These are phyloP conservation scores for Endomychus coccineus DNA, from an alignment of 2,888 invertebrate species.

Conservation along the genomic window DNA sequence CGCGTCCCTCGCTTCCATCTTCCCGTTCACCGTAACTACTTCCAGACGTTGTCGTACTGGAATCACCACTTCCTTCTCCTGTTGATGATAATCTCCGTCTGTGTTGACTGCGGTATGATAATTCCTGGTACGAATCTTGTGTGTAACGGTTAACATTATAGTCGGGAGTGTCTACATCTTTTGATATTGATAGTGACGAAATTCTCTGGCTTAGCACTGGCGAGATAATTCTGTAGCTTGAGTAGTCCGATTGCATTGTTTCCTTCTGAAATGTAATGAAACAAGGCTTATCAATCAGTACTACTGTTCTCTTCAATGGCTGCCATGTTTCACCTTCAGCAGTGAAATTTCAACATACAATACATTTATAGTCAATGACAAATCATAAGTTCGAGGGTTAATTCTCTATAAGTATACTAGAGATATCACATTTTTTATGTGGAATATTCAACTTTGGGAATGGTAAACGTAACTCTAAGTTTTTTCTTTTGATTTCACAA, in stretches of 20 bases:
- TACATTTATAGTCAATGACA: too few species aligned
- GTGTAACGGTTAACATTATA: constrained; percentile 8
- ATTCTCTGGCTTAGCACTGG: constrained; percentile 27
- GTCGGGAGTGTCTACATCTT: constrained; percentile 24
- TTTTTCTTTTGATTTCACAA: too few species aligned
- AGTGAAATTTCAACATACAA: too few species aligned
- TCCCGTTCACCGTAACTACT: constrained; percentile 45
- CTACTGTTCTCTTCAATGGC: too few species aligned
- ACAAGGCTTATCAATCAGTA: too few species aligned
- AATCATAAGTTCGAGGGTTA: too few species aligned
- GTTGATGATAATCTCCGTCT: constrained; percentile 48
- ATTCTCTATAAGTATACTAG: too few species aligned
- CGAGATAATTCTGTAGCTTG: constrained; percentile 9
- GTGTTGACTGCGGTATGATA: constrained; percentile 28
- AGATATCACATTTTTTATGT: too few species aligned
- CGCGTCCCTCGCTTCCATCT: constrained; percentile 51
- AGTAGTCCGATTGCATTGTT: constrained; percentile 14
- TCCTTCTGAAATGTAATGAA: too few species aligned
- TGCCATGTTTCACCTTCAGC: too few species aligned
- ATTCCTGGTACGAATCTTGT: constrained; percentile 37
- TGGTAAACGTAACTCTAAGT: too few species aligned
- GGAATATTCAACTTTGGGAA: too few species aligned
- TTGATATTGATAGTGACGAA: constrained; percentile 34
- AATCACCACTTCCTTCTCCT: constrained; percentile 48
- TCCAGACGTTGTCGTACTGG: constrained; percentile 46